These are phyloP conservation scores for Pangasianodon hypophthalmus DNA, from an alignment of 2,113 vertebrate species.

Conservation along the genomic window DNA sequence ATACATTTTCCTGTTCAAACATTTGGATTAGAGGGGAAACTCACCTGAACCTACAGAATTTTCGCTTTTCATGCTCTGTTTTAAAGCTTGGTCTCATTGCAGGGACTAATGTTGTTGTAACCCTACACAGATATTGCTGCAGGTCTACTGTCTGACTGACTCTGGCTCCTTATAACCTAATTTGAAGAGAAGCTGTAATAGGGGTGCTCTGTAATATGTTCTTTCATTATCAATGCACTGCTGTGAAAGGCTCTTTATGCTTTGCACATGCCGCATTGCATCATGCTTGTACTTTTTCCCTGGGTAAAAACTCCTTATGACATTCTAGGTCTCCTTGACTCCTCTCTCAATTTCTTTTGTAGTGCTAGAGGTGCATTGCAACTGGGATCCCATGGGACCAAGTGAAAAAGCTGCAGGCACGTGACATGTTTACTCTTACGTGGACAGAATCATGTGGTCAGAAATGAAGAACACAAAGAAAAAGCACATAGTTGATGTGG, in stretches of 20 bases:
- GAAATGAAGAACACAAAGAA: neutral
- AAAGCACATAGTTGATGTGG: neutral
- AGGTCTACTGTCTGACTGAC: neutral
- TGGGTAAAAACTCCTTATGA: neutral
- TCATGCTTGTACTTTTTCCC: neutral
- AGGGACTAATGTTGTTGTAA: neutral
- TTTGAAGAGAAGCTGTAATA: neutral
- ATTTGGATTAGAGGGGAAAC: neutral
- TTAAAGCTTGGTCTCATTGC: neutral
- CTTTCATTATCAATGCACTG: neutral
- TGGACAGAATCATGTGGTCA: neutral
- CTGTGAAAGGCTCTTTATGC: neutral
- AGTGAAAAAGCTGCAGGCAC: neutral
- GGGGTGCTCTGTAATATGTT: neutral
- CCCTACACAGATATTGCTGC: neutral
- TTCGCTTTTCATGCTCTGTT: neutral
- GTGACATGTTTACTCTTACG: neutral
- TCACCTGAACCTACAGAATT: neutral
- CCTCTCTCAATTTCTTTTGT: neutral
- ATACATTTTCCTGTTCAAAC: neutral
- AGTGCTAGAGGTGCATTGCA: neutral
- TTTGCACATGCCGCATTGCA: neutral
- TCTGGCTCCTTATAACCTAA: neutral
- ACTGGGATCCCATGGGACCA: neutral
- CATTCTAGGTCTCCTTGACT: neutral